phyloP scores from a whole-genome alignment of 1,140 invertebrate species.

The Drosophila azteca region DNA sequence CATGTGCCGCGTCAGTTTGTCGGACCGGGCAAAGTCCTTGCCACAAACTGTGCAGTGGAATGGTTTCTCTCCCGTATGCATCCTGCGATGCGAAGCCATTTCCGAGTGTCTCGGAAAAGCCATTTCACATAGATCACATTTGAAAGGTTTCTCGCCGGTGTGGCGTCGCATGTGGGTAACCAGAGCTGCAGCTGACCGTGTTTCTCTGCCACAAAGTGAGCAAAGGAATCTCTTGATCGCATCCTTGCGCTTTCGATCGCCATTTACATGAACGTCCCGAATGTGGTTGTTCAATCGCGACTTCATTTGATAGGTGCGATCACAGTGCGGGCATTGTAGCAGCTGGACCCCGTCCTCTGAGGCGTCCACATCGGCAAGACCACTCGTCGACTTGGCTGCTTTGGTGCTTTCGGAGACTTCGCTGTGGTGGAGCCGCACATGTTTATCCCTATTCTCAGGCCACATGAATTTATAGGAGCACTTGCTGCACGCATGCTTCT shows the following conservation, averaged over 20 bases:
- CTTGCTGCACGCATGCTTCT: conserved; percentile 82
- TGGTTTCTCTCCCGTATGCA: conserved; percentile 71
- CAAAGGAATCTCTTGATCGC: conserved; percentile 83
- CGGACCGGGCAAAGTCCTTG: conserved; percentile 70
- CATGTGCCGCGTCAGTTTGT: conserved; percentile 71
- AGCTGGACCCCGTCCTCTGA: conserved; percentile 38
- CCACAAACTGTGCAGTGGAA: conserved; percentile 73
- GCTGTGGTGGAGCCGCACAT: conserved; percentile 83
- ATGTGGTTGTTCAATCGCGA: conserved; percentile 71
- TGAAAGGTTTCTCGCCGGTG: conserved; percentile 73
- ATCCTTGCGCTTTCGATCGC: conserved; percentile 71
- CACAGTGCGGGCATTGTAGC: conserved; percentile 82
- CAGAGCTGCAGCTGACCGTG: conserved; percentile 85
- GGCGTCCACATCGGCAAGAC: conserved; percentile 67
- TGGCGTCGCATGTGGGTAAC: conserved; percentile 86
- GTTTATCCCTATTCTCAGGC: conserved; percentile 84
- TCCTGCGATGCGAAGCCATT: conserved; percentile 62
- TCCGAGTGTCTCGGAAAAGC: conserved; percentile 68
- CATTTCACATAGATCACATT: conserved; percentile 75
- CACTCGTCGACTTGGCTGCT: not conserved
- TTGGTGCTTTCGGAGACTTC: conserved; percentile 68
- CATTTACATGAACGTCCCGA: conserved; percentile 70
- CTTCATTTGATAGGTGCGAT: conserved; percentile 73
- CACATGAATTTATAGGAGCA: conserved; percentile 85
- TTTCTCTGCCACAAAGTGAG: conserved; percentile 85